Percentiles rank a stretch among this genome's conserved stretches.
Conservation (phyloP, 1,140 invertebrate genomes). For the Tetramorium parvispinum region DNA sequence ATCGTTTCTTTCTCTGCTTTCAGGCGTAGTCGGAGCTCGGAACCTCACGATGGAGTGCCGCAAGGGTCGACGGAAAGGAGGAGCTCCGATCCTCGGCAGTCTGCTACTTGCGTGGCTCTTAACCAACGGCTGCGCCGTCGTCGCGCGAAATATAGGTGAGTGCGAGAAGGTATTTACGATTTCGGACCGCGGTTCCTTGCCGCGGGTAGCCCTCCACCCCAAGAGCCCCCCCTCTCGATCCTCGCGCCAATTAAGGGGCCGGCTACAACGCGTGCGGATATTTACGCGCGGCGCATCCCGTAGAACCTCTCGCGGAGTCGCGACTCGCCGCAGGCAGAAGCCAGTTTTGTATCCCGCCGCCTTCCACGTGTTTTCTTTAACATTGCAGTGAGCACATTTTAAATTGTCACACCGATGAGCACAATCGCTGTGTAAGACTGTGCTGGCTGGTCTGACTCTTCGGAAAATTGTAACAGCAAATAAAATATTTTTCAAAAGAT, state of each 20-base stretch:
- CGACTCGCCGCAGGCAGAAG: conserved; percentile 44
- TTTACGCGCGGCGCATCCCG: conserved; percentile 58
- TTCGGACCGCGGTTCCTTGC: conserved; percentile 57
- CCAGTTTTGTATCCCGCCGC: conserved; percentile 53
- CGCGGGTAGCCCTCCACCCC: not conserved
- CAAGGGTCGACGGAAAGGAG: conserved; percentile 84
- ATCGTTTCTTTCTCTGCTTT: conserved; percentile 70
- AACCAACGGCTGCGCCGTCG: conserved; percentile 81
- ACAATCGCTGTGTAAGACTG: not conserved
- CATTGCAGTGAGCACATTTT: conserved; percentile 24
- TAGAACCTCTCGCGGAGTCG: conserved; percentile 29
- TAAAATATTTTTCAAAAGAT: not conserved
- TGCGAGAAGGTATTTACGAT: conserved; percentile 71
- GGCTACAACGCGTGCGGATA: conserved; percentile 59
- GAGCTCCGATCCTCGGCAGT: conserved; percentile 78
- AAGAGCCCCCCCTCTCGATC: conserved; percentile 33
- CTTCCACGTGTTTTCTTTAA: conserved; percentile 48
- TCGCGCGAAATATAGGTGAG: conserved; percentile 83
- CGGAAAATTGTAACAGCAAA: conserved; percentile 14
- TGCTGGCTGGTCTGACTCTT: not conserved
- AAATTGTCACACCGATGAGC: conserved; percentile 26
- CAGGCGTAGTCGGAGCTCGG: conserved; percentile 84
- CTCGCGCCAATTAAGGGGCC: conserved; percentile 69
- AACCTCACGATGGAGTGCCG: conserved; percentile 84
- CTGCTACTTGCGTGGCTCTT: conserved; percentile 83